These are phyloP conservation scores for Habrosyne pyritoides DNA, from an alignment of 2,888 invertebrate genomes.

Conservation along the genomic window DNA sequence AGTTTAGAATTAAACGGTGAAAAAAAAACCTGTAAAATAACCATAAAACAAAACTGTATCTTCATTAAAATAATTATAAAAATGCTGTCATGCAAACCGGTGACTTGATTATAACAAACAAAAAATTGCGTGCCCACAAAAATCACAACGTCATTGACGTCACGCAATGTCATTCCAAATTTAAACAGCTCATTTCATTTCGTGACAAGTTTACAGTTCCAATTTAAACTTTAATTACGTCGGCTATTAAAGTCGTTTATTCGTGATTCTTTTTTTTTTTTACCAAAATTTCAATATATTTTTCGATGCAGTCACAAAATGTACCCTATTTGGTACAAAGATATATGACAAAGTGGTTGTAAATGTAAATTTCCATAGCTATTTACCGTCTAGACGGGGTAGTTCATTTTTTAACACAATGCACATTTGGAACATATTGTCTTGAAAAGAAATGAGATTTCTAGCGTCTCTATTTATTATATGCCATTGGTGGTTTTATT, in stretches of 20 bases:
- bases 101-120: background rate
- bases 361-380: background rate
- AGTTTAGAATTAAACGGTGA: too few relatives aligned
- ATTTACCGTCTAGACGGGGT: background rate
- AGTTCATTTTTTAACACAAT: background rate
- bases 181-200: background rate
- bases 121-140: background rate
- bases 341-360: background rate
- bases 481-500: background rate
- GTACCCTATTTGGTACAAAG: background rate
- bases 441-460: background rate
- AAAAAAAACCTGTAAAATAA: background rate
- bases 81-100: background rate
- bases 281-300: background rate
- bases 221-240: background rate
- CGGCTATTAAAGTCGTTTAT: too few relatives aligned
- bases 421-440: background rate
- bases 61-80: too few relatives aligned
- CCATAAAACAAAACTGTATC: too few relatives aligned
- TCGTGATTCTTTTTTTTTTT: background rate
- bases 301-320: background rate
- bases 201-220: background rate
- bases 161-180: constrained; percentile 3
- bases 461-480: background rate
- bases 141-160: background rate